These are phyloP conservation scores for Alaudala cheleensis DNA, from an alignment of 2,113 vertebrate genomes.

Conservation along the genomic window DNA sequence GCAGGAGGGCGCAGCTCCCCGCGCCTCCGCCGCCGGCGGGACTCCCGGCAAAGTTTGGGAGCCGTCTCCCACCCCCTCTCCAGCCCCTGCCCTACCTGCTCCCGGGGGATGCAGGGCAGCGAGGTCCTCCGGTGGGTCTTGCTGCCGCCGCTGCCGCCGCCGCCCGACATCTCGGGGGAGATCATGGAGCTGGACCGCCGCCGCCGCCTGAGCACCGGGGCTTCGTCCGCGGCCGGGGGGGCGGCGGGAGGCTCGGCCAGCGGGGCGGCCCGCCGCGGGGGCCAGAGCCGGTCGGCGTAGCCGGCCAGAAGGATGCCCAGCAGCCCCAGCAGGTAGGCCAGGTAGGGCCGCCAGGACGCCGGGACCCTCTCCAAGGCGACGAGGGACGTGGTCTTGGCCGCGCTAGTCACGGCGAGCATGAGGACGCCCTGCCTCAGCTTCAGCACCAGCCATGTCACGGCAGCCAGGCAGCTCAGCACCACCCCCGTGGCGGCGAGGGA, in stretches of 20 bases:
- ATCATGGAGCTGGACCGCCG: constrained; percentile 92
- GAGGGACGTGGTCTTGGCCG: constrained; percentile 82
- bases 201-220: constrained; percentile 84
- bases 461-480: constrained; percentile 86
- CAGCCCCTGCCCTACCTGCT: constrained; percentile 84
- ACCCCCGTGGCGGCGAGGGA: constrained; percentile 81
- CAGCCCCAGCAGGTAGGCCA: constrained; percentile 86
- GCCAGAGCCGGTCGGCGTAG: constrained; percentile 84
- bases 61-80: neutral
- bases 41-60: neutral
- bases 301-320: constrained; percentile 88
- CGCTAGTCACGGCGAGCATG: constrained; percentile 85
- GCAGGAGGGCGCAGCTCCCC: neutral
- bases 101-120: constrained; percentile 93
- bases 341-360: constrained; percentile 90
- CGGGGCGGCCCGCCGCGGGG: constrained; percentile 74
- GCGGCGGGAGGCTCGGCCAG: constrained; percentile 70
- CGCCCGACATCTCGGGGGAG: constrained; percentile 91
- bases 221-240: constrained; percentile 78
- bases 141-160: constrained; percentile 72
- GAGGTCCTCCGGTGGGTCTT: constrained; percentile 93
- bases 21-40: neutral
- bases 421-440: constrained; percentile 84
- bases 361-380: constrained; percentile 85
- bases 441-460: constrained; percentile 89